phyloP scores from a whole-genome alignment of 2,888 invertebrate species.

The Ophonus ardosiacus region DNA sequence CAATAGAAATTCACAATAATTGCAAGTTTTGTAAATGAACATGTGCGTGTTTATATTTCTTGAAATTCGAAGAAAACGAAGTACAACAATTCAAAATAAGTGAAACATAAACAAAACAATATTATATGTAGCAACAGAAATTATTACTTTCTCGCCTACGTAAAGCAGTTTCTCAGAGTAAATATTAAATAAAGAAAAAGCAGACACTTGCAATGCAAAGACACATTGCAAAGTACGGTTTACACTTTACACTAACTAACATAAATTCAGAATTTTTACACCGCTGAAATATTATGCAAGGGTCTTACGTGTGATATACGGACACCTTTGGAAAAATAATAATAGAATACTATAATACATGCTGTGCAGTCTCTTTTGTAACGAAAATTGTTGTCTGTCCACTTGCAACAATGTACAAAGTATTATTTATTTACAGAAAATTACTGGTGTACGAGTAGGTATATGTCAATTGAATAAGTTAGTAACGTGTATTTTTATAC shows the following conservation, averaged over 20 bases:
- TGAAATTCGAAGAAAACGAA: constrained; percentile 18
- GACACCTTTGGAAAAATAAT: background rate
- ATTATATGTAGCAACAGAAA: constrained; percentile 43
- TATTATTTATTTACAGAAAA: background rate
- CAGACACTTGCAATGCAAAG: too few species aligned
- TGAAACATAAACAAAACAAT: constrained; percentile 40
- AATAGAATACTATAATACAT: background rate
- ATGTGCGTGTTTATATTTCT: constrained; percentile 10
- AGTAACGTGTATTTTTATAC: background rate
- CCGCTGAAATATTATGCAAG: background rate
- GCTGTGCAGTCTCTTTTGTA: background rate
- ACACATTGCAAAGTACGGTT: constrained; percentile 21
- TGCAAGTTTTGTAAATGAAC: background rate
- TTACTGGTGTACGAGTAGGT: background rate
- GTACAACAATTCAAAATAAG: constrained; percentile 36
- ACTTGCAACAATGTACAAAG: background rate
- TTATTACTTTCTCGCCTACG: constrained; percentile 36
- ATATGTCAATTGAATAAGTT: background rate
- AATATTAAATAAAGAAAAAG: constrained; percentile 17
- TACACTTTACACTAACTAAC: constrained; percentile 24
- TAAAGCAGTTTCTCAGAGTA: background rate
- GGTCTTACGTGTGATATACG: background rate
- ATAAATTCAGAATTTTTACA: background rate
- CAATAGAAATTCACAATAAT: background rate
- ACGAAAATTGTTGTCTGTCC: background rate